Evolutionary conservation across 2,797 vertebrate genomes (phyloP).

Genomic region (Malacoraja senta): DNA sequence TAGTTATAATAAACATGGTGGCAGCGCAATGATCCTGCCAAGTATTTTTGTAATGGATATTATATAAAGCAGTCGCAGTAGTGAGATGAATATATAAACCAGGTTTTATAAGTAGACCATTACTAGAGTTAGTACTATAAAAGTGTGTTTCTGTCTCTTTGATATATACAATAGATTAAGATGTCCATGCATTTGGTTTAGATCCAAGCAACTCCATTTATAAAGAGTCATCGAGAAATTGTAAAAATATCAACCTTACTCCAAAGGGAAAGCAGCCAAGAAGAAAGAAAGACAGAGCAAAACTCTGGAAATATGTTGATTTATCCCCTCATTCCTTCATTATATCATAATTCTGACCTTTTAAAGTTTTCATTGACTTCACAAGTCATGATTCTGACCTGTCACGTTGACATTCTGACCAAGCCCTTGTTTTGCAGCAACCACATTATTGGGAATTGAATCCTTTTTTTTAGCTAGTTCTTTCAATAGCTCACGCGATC

Average conservation of each 20-base stretch:
- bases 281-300: background rate
- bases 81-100: background rate
- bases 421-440: background rate
- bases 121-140: background rate
- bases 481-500: background rate
- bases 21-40: background rate
- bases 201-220: background rate
- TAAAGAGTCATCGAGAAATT: background rate
- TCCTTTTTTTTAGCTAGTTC: background rate
- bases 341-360: background rate
- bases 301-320: background rate
- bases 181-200: background rate
- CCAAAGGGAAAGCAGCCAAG: background rate
- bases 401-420: too few relatives aligned
- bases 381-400: background rate
- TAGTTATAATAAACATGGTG: background rate
- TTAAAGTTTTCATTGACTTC: background rate
- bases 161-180: background rate
- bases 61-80: background rate
- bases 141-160: background rate
- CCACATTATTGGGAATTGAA: background rate
- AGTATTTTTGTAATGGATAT: constrained; percentile 7
- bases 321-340: too few relatives aligned
- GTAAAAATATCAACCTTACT: background rate
- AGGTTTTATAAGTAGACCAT: background rate